Evolutionary conservation across 1,140 invertebrate genomes (phyloP).

Genomic region (Mylabris phalerata): DNA sequence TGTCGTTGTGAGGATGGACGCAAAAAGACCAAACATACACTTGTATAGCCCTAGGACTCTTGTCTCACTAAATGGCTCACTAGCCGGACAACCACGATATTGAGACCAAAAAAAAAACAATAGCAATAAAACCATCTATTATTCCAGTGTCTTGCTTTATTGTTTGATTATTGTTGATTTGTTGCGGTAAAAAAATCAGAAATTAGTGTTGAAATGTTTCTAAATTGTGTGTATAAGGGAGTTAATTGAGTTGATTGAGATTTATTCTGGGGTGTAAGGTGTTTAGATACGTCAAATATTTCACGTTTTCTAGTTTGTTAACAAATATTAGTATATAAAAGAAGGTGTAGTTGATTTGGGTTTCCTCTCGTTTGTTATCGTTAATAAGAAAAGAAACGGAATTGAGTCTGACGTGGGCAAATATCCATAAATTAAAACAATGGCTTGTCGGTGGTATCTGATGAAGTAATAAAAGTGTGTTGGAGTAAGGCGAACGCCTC

Average conservation of each 20-base stretch:
- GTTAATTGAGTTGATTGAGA: too few species aligned
- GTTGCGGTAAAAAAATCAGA: not conserved
- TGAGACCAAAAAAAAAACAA: not conserved
- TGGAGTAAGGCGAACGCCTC: conserved; percentile 18
- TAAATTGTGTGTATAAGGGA: too few species aligned
- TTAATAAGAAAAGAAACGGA: not conserved
- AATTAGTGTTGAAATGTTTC: too few species aligned
- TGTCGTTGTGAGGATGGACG: conserved; percentile 23
- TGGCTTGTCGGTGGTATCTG: conserved; percentile 13
- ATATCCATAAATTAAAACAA: conserved; percentile 13
- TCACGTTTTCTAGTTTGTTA: too few species aligned
- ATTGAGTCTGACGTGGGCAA: conserved; percentile 2
- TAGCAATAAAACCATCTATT: conserved; percentile 4
- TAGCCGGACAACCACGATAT: conserved; percentile 12
- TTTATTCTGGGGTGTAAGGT: too few species aligned
- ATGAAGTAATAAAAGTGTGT: conserved; percentile 25
- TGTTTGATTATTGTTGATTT: conserved; percentile 12
- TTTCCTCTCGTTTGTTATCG: too few species aligned
- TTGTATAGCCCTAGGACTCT: conserved; percentile 9
- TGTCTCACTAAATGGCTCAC: conserved; percentile 7
- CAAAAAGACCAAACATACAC: conserved; percentile 18
- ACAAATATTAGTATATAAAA: too few species aligned
- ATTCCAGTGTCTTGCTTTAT: conserved; percentile 11
- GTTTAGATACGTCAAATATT: too few species aligned
- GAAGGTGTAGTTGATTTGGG: too few species aligned